A percentile compares a stretch with the other conserved stretches of the same genome.
Evolutionary conservation across 2,888 invertebrate genomes (phyloP).

Genomic region (Embidobia sp.): DNA sequence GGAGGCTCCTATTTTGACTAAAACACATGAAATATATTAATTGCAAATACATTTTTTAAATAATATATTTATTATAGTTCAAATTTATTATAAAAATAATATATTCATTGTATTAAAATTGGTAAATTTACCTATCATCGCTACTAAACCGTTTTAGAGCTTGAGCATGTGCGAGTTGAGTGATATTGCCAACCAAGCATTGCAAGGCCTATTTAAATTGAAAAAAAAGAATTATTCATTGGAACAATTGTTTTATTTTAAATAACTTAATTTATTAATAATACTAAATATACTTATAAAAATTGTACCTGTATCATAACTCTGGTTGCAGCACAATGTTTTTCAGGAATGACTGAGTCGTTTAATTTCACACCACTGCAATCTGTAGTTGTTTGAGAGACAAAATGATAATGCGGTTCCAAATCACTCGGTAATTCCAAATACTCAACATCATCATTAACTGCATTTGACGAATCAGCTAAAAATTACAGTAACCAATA

Average conservation of each 20-base stretch:
- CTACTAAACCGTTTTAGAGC: slow-evolving; percentile 73
- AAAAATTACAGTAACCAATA: neutral
- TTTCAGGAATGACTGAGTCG: slow-evolving; percentile 82
- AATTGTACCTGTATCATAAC: slow-evolving; percentile 73
- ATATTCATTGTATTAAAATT: neutral
- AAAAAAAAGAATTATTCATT: slow-evolving; percentile 26
- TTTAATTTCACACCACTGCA: slow-evolving; percentile 80
- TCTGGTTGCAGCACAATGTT: slow-evolving; percentile 81
- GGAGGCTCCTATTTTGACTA: slow-evolving; percentile 66
- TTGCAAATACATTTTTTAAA: neutral
- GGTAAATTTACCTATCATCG: slow-evolving; percentile 69
- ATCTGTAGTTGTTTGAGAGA: slow-evolving; percentile 81
- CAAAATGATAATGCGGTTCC: slow-evolving; percentile 78
- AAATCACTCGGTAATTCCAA: slow-evolving; percentile 71
- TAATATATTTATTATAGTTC: neutral
- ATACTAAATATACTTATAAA: too few species aligned
- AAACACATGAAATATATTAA: neutral
- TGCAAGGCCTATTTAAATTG: slow-evolving; percentile 72
- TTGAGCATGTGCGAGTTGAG: slow-evolving; percentile 74
- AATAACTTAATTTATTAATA: neutral
- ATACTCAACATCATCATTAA: slow-evolving; percentile 21
- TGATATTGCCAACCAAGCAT: slow-evolving; percentile 75
- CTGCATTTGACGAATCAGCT: neutral
- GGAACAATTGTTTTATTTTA: neutral
- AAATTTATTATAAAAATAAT: neutral